These are phyloP conservation scores for Druon quercuslanigerum DNA, from an alignment of 1,140 invertebrate species.

Conservation along the genomic window DNA sequence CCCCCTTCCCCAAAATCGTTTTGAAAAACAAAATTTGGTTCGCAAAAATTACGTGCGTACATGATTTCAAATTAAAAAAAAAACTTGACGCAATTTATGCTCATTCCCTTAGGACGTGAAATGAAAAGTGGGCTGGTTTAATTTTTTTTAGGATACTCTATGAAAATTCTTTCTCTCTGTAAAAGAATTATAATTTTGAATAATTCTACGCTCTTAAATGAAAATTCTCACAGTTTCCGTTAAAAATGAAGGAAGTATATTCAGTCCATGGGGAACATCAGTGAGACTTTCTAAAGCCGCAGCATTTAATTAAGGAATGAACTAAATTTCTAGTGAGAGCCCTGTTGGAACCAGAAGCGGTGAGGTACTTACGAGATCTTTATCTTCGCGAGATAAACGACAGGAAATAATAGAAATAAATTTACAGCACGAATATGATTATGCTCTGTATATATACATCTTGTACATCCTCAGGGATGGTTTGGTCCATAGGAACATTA, in stretches of 20 bases:
- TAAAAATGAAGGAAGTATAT: background rate
- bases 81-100: too few species aligned
- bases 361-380: background rate
- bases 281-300: constrained; percentile 6
- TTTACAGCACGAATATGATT: constrained; percentile 1
- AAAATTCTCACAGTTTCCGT: background rate
- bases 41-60: too few species aligned
- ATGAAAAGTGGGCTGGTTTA: too few species aligned
- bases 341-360: background rate
- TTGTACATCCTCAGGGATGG: background rate
- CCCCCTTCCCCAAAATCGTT: too few species aligned
- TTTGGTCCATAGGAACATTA: constrained; percentile 36
- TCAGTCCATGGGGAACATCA: background rate
- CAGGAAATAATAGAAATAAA: constrained; percentile 23
- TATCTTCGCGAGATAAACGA: constrained; percentile 6
- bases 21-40: too few species aligned
- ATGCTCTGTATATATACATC: background rate
- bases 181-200: background rate
- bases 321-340: constrained; percentile 9
- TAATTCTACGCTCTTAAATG: background rate
- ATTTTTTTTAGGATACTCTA: too few species aligned
- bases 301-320: constrained; percentile 15
- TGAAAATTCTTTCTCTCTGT: too few species aligned
- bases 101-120: too few species aligned
- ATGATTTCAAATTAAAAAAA: too few species aligned